Percentiles rank a stretch among this genome's conserved stretches.
Evolutionary conservation across 1,140 invertebrate species (phyloP).

Genomic region (Hydropsyche tenuis): DNA sequence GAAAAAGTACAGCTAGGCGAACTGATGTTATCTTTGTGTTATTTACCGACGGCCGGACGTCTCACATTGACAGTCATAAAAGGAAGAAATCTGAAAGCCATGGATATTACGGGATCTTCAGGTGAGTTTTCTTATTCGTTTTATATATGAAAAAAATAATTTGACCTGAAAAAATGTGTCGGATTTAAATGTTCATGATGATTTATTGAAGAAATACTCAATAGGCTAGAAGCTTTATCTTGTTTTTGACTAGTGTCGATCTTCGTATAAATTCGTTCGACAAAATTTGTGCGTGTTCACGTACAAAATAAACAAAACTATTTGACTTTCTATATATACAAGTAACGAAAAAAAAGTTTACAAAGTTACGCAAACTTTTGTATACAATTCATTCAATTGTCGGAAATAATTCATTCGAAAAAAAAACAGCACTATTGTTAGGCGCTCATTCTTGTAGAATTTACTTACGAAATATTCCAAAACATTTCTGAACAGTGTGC

Average conservation of each 20-base stretch:
- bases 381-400: too few relatives aligned
- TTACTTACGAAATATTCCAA: not conserved
- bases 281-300: too few relatives aligned
- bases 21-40: constrained; percentile 83
- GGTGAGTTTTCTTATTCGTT: constrained; percentile 52
- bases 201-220: not conserved
- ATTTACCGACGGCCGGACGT: constrained; percentile 78
- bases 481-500: not conserved
- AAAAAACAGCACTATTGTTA: not conserved
- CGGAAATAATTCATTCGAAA: not conserved
- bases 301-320: too few relatives aligned
- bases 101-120: constrained; percentile 63
- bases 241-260: too few relatives aligned
- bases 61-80: constrained; percentile 84
- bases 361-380: not conserved
- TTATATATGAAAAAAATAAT: not conserved
- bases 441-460: not conserved
- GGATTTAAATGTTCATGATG: not conserved
- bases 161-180: not conserved
- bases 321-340: too few relatives aligned
- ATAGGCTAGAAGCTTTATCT: too few relatives aligned
- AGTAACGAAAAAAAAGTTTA: not conserved
- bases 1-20: constrained; percentile 73
- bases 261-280: too few relatives aligned
- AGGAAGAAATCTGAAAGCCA: constrained; percentile 74